Percentiles rank a stretch among this genome's conserved stretches.
These are phyloP conservation scores for Euclidia mi DNA, from an alignment of 2,888 invertebrate genomes.

Conservation along the genomic window DNA sequence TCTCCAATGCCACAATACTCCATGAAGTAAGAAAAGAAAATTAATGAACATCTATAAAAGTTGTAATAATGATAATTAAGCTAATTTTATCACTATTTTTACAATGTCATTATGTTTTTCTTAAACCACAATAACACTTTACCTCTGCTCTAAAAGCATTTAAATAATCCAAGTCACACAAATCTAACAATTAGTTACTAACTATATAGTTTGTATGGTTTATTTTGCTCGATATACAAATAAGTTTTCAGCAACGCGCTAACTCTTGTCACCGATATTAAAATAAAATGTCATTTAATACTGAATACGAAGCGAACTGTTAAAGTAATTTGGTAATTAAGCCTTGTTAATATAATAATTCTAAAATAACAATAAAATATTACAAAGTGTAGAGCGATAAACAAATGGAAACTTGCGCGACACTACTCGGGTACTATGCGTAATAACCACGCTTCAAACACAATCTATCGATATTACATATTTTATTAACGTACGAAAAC, in stretches of 20 bases:
- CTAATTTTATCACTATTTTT: conserved; percentile 90
- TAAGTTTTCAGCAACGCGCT: conserved; percentile 80
- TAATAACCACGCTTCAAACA: conserved; percentile 70
- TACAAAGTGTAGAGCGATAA: conserved; percentile 73
- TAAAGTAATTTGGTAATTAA: conserved; percentile 88
- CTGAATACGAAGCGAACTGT: conserved; percentile 86
- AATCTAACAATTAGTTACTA: conserved; percentile 90
- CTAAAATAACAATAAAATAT: conserved; percentile 81
- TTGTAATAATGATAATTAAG: conserved; percentile 90
- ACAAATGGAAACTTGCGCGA: conserved; percentile 80
- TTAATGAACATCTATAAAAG: conserved; percentile 90
- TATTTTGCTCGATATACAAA: conserved; percentile 89
- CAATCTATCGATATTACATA: conserved; percentile 70
- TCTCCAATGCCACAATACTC: conserved; percentile 89
- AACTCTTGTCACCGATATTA: conserved; percentile 73
- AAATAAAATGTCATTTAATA: conserved; percentile 85
- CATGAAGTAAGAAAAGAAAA: conserved; percentile 89
- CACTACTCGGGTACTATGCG: conserved; percentile 82
- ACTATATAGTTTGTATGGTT: conserved; percentile 88
- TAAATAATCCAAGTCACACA: conserved; percentile 89
- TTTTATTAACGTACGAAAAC: conserved; percentile 82
- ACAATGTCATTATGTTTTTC: conserved; percentile 90
- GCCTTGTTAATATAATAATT: conserved; percentile 74
- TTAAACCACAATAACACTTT: conserved; percentile 90
- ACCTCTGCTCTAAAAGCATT: conserved; percentile 89